phyloP scores from a whole-genome alignment of 2,113 vertebrate species.

The Chiloscyllium plagiosum region DNA sequence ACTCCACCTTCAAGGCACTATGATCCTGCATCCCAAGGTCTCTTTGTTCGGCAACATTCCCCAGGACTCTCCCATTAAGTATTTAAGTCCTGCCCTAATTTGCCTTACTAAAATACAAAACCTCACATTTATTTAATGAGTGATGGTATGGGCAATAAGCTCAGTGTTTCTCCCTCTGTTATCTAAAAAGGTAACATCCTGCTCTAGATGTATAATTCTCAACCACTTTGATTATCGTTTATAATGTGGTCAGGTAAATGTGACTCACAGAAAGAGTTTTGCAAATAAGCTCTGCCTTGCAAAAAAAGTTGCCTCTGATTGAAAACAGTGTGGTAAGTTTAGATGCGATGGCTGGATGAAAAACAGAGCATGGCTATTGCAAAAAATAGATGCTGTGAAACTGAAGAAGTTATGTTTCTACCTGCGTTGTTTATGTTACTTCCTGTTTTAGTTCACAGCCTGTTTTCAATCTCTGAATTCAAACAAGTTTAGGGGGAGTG shows the following conservation, averaged over 20 bases:
- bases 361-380: not conserved
- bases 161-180: not conserved
- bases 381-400: not conserved
- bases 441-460: not conserved
- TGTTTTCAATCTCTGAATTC: not conserved
- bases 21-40: too few species aligned
- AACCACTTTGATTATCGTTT: not conserved
- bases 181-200: not conserved
- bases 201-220: not conserved
- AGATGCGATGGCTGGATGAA: not conserved
- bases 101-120: too few species aligned
- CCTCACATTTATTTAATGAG: not conserved
- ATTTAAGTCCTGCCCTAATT: too few species aligned
- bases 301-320: not conserved
- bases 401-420: not conserved
- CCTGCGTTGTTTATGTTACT: not conserved
- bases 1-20: too few species aligned
- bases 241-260: not conserved
- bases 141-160: not conserved
- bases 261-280: not conserved
- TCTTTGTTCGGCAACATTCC: too few species aligned
- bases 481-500: not conserved
- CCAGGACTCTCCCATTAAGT: too few species aligned
- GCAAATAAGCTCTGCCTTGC: not conserved
- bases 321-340: not conserved